Percentiles rank a stretch among this genome's conserved stretches.
Evolutionary conservation across 2,888 invertebrate genomes (phyloP).

Genomic region (Tortrix viridana): DNA sequence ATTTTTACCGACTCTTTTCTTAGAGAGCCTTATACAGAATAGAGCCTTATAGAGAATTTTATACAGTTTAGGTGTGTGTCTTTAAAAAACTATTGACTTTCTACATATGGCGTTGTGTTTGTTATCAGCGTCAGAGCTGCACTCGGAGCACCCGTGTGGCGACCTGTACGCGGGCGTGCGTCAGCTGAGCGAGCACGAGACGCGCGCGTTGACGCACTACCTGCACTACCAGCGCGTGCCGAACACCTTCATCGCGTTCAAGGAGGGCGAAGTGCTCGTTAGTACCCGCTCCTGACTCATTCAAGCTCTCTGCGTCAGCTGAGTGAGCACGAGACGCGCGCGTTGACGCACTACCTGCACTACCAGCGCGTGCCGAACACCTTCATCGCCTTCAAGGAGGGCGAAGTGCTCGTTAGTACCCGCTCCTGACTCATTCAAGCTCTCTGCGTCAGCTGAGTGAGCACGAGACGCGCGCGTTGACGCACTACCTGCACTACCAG

Average conservation of each 20-base stretch:
- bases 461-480: no score
- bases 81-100: no score
- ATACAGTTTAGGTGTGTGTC: no score
- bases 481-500: no score
- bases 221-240: conserved; percentile 57
- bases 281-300: conserved; percentile 37
- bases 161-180: conserved; percentile 66
- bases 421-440: neutral
- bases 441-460: neutral
- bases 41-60: no score
- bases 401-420: conserved; percentile 65
- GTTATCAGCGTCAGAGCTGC: conserved; percentile 65
- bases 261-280: conserved; percentile 74
- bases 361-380: conserved; percentile 49
- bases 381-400: conserved; percentile 76
- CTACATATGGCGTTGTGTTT: neutral
- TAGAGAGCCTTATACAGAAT: no score
- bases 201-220: conserved; percentile 64
- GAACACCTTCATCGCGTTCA: conserved; percentile 70
- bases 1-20: no score
- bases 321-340: no score
- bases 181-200: conserved; percentile 75
- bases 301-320: neutral
- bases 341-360: no score
- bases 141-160: conserved; percentile 71